A percentile compares a stretch with the other conserved stretches of the same genome.
These are phyloP conservation scores for Streblospio benedicti DNA, from an alignment of 1,140 invertebrate species.

Conservation along the genomic window DNA sequence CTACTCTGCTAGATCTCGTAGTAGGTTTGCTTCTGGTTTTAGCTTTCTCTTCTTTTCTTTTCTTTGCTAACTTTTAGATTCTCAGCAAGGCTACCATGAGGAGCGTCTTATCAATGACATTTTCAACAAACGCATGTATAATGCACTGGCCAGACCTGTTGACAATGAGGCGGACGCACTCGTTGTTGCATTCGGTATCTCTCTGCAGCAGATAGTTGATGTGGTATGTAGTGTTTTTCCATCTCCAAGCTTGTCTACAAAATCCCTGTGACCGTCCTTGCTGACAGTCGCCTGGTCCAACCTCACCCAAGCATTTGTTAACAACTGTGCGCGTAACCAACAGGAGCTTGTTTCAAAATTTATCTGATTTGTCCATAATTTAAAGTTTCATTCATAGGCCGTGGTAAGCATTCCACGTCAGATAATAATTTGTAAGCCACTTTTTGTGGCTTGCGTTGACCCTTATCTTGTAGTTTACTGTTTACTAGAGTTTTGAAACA, in stretches of 20 bases:
- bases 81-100: constrained; percentile 66
- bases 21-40: neutral
- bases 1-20: neutral
- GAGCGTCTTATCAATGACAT: constrained; percentile 84
- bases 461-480: too few relatives aligned
- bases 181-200: constrained; percentile 90
- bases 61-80: neutral
- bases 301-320: neutral
- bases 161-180: constrained; percentile 92
- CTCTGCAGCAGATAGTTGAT: constrained; percentile 99
- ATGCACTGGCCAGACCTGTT: constrained; percentile 90
- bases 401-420: neutral
- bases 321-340: neutral
- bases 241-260: neutral
- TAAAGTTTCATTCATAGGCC: neutral
- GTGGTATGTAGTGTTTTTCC: constrained; percentile 82
- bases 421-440: too few relatives aligned
- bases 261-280: neutral
- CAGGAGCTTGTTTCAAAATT: neutral
- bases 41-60: neutral
- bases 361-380: neutral
- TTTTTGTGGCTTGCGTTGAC: too few relatives aligned
- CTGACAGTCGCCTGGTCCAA: neutral
- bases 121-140: constrained; percentile 71
- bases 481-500: too few relatives aligned